Evolutionary conservation across 35 echinoderm and acorn worm genomes (phyloP).

Genomic region (Ophioderma brevispina): DNA sequence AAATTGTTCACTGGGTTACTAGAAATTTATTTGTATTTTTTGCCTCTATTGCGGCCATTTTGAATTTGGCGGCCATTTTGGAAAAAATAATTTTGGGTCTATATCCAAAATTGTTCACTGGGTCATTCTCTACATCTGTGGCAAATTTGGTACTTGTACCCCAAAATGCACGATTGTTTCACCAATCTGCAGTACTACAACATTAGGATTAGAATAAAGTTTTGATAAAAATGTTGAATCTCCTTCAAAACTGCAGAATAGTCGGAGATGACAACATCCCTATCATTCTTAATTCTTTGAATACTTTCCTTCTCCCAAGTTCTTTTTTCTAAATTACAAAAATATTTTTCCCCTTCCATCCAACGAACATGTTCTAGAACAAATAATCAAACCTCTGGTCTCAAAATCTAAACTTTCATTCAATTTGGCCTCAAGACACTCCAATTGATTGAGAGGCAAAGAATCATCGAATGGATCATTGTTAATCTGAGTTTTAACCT

Average conservation of each 20-base stretch:
- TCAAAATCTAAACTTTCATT: background rate
- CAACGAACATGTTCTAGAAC: background rate
- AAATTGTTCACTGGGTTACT: too few relatives aligned
- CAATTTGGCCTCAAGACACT: background rate
- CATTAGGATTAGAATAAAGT: slow-evolving; percentile 17
- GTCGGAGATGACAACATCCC: slow-evolving; percentile 11
- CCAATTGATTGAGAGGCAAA: background rate
- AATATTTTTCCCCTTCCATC: background rate
- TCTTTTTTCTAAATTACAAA: too few relatives aligned
- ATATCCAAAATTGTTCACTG: too few relatives aligned
- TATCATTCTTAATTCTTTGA: background rate
- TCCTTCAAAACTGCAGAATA: slow-evolving; percentile 3
- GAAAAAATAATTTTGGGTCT: too few relatives aligned
- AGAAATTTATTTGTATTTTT: too few relatives aligned
- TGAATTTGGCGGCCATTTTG: too few relatives aligned
- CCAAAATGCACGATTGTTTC: too few relatives aligned
- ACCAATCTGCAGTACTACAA: too few relatives aligned
- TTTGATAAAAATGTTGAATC: slow-evolving; percentile 19
- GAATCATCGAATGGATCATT: background rate
- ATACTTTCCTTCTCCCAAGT: slow-evolving; percentile 21
- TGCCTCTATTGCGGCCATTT: too few relatives aligned
- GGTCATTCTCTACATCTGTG: too few relatives aligned
- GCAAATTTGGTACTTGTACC: too few relatives aligned
- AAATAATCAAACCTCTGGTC: background rate
- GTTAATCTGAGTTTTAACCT: background rate